Evolutionary conservation across 2,113 vertebrate species (phyloP).

Genomic region (Nerophis ophidion): DNA sequence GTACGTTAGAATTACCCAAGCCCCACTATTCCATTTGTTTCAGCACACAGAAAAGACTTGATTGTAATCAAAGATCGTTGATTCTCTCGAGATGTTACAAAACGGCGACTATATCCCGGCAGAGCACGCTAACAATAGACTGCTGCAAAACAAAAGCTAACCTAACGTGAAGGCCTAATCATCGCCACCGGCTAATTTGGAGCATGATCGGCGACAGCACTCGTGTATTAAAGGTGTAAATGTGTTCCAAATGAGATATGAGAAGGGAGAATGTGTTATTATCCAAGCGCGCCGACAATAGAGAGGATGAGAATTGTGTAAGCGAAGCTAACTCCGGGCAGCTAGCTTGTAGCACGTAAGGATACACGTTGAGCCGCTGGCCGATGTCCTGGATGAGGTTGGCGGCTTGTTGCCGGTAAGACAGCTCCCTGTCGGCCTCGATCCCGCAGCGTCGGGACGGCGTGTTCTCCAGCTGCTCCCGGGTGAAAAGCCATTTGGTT

Average conservation of each 20-base stretch:
- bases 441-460: slow-evolving; percentile 90
- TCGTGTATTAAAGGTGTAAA: not conserved
- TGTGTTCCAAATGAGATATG: fast-evolving
- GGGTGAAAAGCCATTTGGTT: slow-evolving; percentile 93
- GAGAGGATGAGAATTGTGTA: not conserved
- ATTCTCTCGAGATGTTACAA: not conserved
- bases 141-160: slow-evolving; percentile 48
- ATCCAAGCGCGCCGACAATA: too few relatives aligned
- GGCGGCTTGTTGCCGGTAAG: slow-evolving; percentile 93
- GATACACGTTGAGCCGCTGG: slow-evolving; percentile 98
- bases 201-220: not conserved
- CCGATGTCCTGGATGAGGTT: slow-evolving; percentile 97
- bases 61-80: too few relatives aligned
- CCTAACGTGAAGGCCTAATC: slow-evolving; percentile 29
- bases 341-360: slow-evolving; percentile 44
- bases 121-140: slow-evolving; percentile 49
- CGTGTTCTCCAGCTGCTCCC: slow-evolving; percentile 90
- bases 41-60: not conserved
- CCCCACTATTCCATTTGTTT: too few relatives aligned
- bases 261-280: not conserved
- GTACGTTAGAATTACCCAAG: not conserved
- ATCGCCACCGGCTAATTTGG: not conserved
- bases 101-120: not conserved
- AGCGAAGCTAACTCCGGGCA: slow-evolving; percentile 12
- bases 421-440: slow-evolving; percentile 92